Evolutionary conservation across 1,140 invertebrate genomes (phyloP), one percentile per base, ranked within the genome.

Genomic region (Solen grandis): DNA sequence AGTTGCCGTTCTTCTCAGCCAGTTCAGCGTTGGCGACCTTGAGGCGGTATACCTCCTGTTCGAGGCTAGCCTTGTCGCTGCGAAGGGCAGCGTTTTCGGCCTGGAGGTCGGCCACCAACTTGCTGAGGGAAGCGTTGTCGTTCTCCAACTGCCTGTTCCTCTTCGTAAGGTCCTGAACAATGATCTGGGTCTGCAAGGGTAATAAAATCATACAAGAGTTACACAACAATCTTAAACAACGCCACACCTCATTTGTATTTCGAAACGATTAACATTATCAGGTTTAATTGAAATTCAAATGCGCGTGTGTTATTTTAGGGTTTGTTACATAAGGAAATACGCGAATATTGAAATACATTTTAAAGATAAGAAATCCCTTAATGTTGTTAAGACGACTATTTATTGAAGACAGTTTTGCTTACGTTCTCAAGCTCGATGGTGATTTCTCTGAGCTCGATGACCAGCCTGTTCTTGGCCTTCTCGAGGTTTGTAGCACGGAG

Each of bases 371-470:
- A n/a, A n/a, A n/a, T n/a, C n/a, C n/a, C n/a, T n/a, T n/a, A n/a
- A n/a, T n/a, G n/a, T n/a, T n/a, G n/a, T n/a, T n/a, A n/a, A n/a
- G n/a, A n/a, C n/a, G n/a, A n/a, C n/a, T n/a, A n/a, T n/a, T n/a
- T n/a, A n/a, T n/a, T n/a, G n/a, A n/a, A n/a, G n/a, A n/a, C n/a
- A n/a, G n/a, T n/a, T n/a, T n/a, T n/a, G n/a, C 90, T 86, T 86
- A 92, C 90, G 83, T 91, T 90, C 63, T 92, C 92, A 35, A 92
- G 85, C 82, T 92, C 91, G 72, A 91, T 89, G 74, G 88, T 90
- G 81, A 92, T 70, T 83, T 92, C 91, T 63, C 86, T 89, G 85
- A 92, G 83, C 78, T 92, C 92, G 31, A 83, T 82, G 4, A 86
- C 87, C 31, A 92, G 88, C 81, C 91, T 90, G 83, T 85, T 84